phyloP scores from a whole-genome alignment of 2,113 vertebrate species.

The Brachyistius frenatus region DNA sequence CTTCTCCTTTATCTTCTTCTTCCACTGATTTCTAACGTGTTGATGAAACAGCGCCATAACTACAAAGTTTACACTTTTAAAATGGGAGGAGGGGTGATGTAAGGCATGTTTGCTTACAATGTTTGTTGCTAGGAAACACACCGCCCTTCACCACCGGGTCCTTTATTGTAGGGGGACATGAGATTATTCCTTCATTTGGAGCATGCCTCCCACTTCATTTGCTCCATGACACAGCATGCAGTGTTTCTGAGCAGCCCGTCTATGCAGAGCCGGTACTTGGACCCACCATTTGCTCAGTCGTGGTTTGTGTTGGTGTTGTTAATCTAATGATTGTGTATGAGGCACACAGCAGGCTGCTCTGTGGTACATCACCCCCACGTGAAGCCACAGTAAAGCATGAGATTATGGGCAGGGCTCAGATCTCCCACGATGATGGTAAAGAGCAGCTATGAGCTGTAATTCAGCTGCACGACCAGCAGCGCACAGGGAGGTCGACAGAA shows the following conservation, averaged over 20 bases:
- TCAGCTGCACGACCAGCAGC: constrained; percentile 43
- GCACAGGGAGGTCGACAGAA: constrained; percentile 56
- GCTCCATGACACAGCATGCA: constrained; percentile 45
- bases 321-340: constrained; percentile 67
- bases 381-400: constrained; percentile 67
- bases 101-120: constrained; percentile 19
- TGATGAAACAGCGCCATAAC: background rate
- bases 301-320: constrained; percentile 71
- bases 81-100: background rate
- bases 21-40: background rate
- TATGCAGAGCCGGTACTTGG: constrained; percentile 21
- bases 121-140: constrained; percentile 31
- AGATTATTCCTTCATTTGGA: constrained; percentile 54
- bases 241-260: constrained; percentile 3
- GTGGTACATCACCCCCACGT: constrained; percentile 54
- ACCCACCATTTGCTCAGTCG: constrained; percentile 49
- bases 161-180: constrained; percentile 49
- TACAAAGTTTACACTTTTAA: background rate
- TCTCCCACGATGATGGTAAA: constrained; percentile 72
- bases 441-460: constrained; percentile 27
- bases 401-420: constrained; percentile 68
- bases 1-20: too few relatives aligned
- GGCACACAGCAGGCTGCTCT: constrained; percentile 47
- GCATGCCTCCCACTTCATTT: constrained; percentile 48
- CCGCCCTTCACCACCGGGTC: background rate